Evolutionary conservation across 1,140 invertebrate species (phyloP), one percentile per base, ranked within the genome.

Genomic region (Cotesia chilonis): DNA sequence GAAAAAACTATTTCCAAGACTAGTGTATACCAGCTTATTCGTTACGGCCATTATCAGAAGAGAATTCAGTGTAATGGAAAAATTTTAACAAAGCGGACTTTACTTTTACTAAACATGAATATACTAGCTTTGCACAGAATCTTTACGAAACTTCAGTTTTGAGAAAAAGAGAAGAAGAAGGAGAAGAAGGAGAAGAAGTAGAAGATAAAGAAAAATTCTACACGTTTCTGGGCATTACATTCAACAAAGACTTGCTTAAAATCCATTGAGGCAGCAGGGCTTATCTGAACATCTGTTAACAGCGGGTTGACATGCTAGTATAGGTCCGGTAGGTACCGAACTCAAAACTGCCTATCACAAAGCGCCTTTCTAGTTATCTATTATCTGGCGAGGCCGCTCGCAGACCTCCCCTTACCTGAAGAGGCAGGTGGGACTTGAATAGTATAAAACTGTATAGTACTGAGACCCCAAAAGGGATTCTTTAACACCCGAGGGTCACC

Each of bases 231-330:
- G 52, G 52, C 41, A 47, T 47, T 47, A 47, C 57, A 35, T 66
- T 72, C 72, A 74, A 83, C 77, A 82, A 81, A 75, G 74, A 77
- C 52, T 70, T 57, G 55, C 37, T 68, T 75, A 78, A 82, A 82
- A 83, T 80, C 79, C 78, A 81, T 84, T 81, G 81, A 79, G 78
- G 74, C 66, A 72, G 64, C 4, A 52, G 20, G 74, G 79, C 81
- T 84, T 82, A 83, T 82, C 80, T 83, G 79, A 83, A 85, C 83
- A 84, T 84, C 81, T 82, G 81, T 84, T 84, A 84, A 84, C 78
- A 84, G 79, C 77, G 77, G 80, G 79, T 83, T 82, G 83, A 84
- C 80, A 82, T 76, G 79, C 77, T 80, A 76, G 78, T 75, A 79
- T 76, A 68, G 77, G 79, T 78, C 78, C 76, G 72, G 74, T 76